phyloP scores from a whole-genome alignment of 1,140 invertebrate genomes.

The Adoxophyes honmai region DNA sequence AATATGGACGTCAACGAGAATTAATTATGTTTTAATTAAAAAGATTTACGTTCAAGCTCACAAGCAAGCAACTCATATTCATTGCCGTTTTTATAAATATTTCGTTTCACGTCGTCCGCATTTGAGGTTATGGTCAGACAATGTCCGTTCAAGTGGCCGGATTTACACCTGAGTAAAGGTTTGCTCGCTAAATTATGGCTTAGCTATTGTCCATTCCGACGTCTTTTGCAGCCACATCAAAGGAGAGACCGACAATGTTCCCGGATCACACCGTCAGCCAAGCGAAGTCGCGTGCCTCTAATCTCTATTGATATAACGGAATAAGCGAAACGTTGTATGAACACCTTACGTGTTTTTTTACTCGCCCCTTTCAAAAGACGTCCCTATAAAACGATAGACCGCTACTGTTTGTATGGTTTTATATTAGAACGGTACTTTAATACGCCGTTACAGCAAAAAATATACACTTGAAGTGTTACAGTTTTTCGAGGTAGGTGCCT shows the following conservation, averaged over 20 bases:
- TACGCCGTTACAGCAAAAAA: conserved; percentile 61
- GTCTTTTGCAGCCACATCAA: conserved; percentile 71
- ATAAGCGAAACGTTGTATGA: conserved; percentile 50
- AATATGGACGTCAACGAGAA: too few species aligned
- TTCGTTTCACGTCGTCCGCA: too few species aligned
- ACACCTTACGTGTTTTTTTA: conserved; percentile 66
- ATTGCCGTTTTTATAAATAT: conserved; percentile 19
- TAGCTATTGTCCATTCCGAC: conserved; percentile 40
- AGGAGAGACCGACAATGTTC: conserved; percentile 58
- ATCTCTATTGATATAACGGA: conserved; percentile 74
- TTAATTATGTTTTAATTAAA: too few species aligned
- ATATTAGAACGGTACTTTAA: conserved; percentile 54
- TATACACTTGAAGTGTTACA: conserved; percentile 59
- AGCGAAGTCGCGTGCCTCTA: conserved; percentile 66
- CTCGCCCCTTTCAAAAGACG: conserved; percentile 36
- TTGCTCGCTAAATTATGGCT: conserved; percentile 40
- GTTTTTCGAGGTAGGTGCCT: conserved; percentile 52
- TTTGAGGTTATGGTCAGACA: conserved; percentile 31
- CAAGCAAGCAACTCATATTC: too few species aligned
- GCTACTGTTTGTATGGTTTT: conserved; percentile 54
- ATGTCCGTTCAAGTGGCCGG: conserved; percentile 32
- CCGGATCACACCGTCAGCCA: conserved; percentile 36
- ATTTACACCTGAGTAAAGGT: conserved; percentile 49
- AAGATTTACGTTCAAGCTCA: too few species aligned
- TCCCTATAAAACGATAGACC: conserved; percentile 65